These are phyloP conservation scores for Sparidentex hasta DNA, from an alignment of 2,797 vertebrate genomes.

Conservation along the genomic window DNA sequence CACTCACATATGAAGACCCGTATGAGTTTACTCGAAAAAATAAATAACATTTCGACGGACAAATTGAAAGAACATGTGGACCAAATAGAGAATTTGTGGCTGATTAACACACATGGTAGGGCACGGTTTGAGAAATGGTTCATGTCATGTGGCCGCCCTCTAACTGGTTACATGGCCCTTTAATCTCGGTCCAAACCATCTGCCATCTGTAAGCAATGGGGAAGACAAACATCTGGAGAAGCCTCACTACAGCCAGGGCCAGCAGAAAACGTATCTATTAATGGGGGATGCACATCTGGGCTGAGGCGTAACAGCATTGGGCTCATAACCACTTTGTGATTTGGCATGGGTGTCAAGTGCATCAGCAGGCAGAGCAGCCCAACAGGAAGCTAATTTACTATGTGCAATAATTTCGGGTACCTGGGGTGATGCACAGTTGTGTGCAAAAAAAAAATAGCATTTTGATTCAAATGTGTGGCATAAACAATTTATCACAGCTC, in stretches of 20 bases:
- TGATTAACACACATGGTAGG: constrained; percentile 54
- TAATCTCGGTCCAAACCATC: constrained; percentile 77
- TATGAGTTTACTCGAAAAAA: constrained; percentile 28
- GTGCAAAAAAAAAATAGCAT: constrained; percentile 26
- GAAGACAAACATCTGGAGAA: constrained; percentile 80
- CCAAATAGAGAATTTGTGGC: constrained; percentile 43
- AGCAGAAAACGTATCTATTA: constrained; percentile 70
- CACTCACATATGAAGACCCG: constrained; percentile 17
- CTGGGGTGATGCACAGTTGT: constrained; percentile 16
- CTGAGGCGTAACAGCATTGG: constrained; percentile 53
- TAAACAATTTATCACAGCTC: constrained; percentile 58
- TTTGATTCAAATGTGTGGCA: constrained; percentile 41
- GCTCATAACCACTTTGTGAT: constrained; percentile 69
- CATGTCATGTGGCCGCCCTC: constrained; percentile 59
- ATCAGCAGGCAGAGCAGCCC: constrained; percentile 39
- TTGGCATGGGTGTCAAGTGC: constrained; percentile 57
- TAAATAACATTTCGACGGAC: constrained; percentile 12
- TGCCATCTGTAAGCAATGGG: constrained; percentile 72
- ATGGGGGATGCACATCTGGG: constrained; percentile 71
- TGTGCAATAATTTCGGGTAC: constrained; percentile 35
- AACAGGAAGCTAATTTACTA: constrained; percentile 53
- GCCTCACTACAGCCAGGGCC: constrained; percentile 39
- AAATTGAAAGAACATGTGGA: constrained; percentile 42
- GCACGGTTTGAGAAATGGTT: constrained; percentile 63
- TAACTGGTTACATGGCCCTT: constrained; percentile 65